phyloP scores from a whole-genome alignment of 1,140 invertebrate species.

The Lepidurus couesii region DNA sequence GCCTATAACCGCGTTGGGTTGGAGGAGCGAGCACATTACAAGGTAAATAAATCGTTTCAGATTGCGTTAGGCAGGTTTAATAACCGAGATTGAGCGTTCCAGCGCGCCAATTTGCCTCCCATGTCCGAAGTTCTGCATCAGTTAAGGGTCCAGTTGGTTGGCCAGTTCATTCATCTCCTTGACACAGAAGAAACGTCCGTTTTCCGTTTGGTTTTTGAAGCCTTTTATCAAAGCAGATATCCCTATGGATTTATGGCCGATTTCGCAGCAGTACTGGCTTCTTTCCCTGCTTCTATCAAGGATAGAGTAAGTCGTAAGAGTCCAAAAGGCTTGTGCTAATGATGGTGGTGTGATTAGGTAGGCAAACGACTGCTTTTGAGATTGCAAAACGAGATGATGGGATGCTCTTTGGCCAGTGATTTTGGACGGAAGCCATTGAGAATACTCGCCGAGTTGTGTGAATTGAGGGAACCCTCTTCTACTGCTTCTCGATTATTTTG shows the following conservation, averaged over 20 bases:
- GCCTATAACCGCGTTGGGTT: slow-evolving; percentile 57
- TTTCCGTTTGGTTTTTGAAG: slow-evolving; percentile 2
- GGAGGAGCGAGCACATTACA: slow-evolving; percentile 54
- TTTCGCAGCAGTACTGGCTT: not conserved
- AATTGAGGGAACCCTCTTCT: not conserved
- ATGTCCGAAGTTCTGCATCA: slow-evolving; percentile 53
- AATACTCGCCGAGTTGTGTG: slow-evolving; percentile 28
- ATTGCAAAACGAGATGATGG: slow-evolving; percentile 19
- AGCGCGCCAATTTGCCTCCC: slow-evolving; percentile 55
- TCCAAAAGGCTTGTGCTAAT: not conserved
- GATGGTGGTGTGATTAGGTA: not conserved
- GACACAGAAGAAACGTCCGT: not conserved
- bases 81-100: slow-evolving; percentile 33
- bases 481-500: slow-evolving; percentile 28
- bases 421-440: not conserved
- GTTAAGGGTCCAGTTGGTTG: slow-evolving; percentile 57
- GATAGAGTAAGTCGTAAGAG: not conserved
- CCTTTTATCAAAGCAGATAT: not conserved
- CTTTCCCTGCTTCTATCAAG: not conserved
- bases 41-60: slow-evolving; percentile 46
- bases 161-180: not conserved
- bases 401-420: slow-evolving; percentile 16
- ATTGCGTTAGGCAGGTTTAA: slow-evolving; percentile 24
- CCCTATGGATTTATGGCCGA: not conserved
- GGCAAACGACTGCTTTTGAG: not conserved